These are phyloP conservation scores for Therioaphis trifolii DNA, from an alignment of 2,888 invertebrate genomes.

Conservation along the genomic window DNA sequence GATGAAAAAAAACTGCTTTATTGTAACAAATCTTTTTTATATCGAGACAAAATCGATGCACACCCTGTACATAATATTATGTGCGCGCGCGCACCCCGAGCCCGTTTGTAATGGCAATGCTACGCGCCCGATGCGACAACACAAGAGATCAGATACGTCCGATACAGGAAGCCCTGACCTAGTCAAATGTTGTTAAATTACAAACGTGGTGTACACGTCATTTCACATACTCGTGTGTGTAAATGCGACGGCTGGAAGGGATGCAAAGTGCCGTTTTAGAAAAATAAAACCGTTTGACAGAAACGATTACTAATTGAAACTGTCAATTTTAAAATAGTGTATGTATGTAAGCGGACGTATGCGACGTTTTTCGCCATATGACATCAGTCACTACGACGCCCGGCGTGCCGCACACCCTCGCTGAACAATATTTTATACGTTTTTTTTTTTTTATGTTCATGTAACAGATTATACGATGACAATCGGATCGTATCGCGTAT, in stretches of 20 bases:
- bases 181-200: constrained; percentile 25
- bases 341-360: background rate
- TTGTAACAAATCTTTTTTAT: too few species aligned
- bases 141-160: background rate
- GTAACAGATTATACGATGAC: constrained; percentile 5
- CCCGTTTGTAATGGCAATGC: too few species aligned
- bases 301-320: constrained; percentile 50
- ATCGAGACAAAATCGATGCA: too few species aligned
- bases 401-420: background rate
- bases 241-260: background rate
- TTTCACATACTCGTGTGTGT: too few species aligned
- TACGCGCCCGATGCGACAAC: background rate
- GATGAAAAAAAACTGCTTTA: too few species aligned
- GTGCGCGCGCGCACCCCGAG: background rate
- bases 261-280: constrained; percentile 14
- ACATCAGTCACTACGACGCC: background rate
- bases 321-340: constrained; percentile 38
- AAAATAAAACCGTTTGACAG: background rate
- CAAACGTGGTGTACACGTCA: background rate
- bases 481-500: constrained; percentile 4
- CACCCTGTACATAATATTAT: too few species aligned
- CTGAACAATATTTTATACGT: background rate
- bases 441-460: background rate
- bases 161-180: too few species aligned
- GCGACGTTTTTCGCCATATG: constrained; percentile 43